A percentile compares a stretch with the other conserved stretches of the same genome.
phyloP scores from a whole-genome alignment of 1,140 invertebrate genomes.

The Drosophila mayri region DNA sequence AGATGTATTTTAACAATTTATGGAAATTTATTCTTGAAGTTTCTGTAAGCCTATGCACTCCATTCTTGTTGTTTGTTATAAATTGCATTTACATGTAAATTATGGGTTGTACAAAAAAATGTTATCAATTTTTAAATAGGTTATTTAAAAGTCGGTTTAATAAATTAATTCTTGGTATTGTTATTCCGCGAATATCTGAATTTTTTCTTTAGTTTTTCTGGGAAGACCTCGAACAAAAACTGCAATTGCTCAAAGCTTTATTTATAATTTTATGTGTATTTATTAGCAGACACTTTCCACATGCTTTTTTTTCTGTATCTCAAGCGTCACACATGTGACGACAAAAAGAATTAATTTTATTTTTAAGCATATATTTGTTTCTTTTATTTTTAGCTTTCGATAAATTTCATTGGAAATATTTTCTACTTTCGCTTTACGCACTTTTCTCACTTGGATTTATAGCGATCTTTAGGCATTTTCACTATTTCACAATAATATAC shows the following conservation, averaged over 20 bases:
- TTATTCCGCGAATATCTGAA: conserved; percentile 1
- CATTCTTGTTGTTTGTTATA: conserved; percentile 1
- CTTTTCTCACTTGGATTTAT: conserved; percentile 52
- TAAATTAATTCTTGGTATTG: not conserved
- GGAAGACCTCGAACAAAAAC: conserved; percentile 1
- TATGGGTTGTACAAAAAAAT: conserved; percentile 2
- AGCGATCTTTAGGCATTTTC: conserved; percentile 46
- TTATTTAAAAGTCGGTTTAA: conserved; percentile 4
- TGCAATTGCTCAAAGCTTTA: conserved; percentile 11
- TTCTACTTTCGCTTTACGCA: conserved; percentile 40
- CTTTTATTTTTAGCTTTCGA: conserved; percentile 46
- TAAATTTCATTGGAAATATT: conserved; percentile 33
- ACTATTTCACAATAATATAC: conserved; percentile 65
- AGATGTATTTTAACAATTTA: conserved; percentile 37
- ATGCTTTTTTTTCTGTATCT: conserved; percentile 9
- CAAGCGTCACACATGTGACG: conserved; percentile 49
- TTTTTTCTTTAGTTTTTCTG: not conserved
- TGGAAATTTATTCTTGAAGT: conserved; percentile 55
- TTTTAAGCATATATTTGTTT: conserved; percentile 22
- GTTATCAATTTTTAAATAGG: conserved; percentile 1
- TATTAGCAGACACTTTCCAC: conserved; percentile 29
- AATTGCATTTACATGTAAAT: conserved; percentile 12
- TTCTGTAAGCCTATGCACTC: conserved; percentile 19
- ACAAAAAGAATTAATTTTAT: conserved; percentile 28
- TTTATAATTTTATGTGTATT: conserved; percentile 6